Percentiles rank a stretch among this genome's conserved stretches.
These are phyloP conservation scores for Synchiropus splendidus DNA, from an alignment of 2,113 vertebrate genomes.

Conservation along the genomic window DNA sequence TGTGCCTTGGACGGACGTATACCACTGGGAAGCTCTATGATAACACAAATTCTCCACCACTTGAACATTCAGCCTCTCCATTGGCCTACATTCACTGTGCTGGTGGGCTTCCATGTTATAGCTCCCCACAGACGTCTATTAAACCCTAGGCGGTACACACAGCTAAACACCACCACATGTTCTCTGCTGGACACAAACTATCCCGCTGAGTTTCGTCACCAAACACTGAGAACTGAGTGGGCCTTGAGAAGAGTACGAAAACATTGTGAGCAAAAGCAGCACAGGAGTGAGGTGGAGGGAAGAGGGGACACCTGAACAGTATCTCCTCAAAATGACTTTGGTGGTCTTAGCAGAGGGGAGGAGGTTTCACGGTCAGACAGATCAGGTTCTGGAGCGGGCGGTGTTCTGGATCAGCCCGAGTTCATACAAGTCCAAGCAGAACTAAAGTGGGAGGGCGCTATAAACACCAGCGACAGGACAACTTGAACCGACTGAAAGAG, in stretches of 20 bases:
- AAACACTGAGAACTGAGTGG: slow-evolving; percentile 20
- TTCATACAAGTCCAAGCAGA: too few species aligned
- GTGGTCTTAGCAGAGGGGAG: too few species aligned
- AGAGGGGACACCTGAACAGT: too few species aligned
- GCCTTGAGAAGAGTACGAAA: slow-evolving; percentile 31
- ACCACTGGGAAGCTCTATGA: slow-evolving; percentile 50
- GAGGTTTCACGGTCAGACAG: too few species aligned
- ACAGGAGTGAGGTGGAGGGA: too few species aligned
- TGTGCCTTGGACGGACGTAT: slow-evolving; percentile 61
- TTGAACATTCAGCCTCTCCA: slow-evolving; percentile 58
- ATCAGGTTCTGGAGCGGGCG: too few species aligned
- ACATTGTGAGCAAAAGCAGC: slow-evolving; percentile 33
- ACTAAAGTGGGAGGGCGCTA: too few species aligned
- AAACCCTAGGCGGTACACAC: slow-evolving; percentile 61
- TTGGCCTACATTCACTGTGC: slow-evolving; percentile 51
- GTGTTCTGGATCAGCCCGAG: too few species aligned
- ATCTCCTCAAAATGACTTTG: too few species aligned
- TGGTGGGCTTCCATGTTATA: slow-evolving; percentile 60
- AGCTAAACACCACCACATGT: slow-evolving; percentile 72
- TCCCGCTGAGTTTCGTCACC: slow-evolving; percentile 28
- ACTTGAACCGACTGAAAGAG: too few species aligned
- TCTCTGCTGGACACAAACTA: slow-evolving; percentile 59
- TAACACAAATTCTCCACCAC: slow-evolving; percentile 59
- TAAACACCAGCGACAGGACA: too few species aligned
- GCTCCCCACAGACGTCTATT: slow-evolving; percentile 57